Percentiles rank a stretch among this genome's conserved stretches.
phyloP scores from a whole-genome alignment of 37 sponge, comb jelly and placozoan genomes.

The Mnemiopsis leidyi region DNA sequence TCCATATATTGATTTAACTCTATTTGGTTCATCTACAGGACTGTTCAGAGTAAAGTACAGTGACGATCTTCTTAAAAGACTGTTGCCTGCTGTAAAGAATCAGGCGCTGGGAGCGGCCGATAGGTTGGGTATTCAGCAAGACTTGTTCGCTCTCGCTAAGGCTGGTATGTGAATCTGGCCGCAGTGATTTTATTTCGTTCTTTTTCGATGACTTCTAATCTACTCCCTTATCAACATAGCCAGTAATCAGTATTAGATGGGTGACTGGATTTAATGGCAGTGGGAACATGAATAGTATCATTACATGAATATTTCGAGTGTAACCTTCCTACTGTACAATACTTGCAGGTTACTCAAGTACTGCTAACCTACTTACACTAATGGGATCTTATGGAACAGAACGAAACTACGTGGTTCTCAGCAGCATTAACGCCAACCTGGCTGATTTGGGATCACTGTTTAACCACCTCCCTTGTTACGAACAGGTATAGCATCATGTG shows the following conservation, averaged over 20 bases:
- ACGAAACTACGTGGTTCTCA: slow-evolving; percentile 84
- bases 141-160: slow-evolving; percentile 81
- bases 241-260: too few relatives aligned
- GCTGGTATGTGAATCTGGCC: slow-evolving; percentile 42
- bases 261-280: too few relatives aligned
- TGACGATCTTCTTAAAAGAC: slow-evolving; percentile 70
- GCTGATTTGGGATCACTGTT: slow-evolving; percentile 27
- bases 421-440: slow-evolving; percentile 69
- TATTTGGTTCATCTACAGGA: slow-evolving; percentile 72
- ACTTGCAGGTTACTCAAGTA: slow-evolving; percentile 64
- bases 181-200: too few relatives aligned
- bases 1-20: too few relatives aligned
- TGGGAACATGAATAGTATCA: too few relatives aligned
- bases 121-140: slow-evolving; percentile 79
- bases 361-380: slow-evolving; percentile 77
- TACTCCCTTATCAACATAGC: too few relatives aligned
- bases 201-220: too few relatives aligned
- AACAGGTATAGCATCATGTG: slow-evolving; percentile 14
- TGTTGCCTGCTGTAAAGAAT: slow-evolving; percentile 73
- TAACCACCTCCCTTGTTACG: slow-evolving; percentile 50
- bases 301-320: too few relatives aligned
- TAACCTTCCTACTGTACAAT: too few relatives aligned
- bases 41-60: slow-evolving; percentile 94
- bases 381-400: slow-evolving; percentile 73
- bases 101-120: slow-evolving; percentile 73